Conservation (phyloP, 2,113 vertebrate genomes). For the Penelope pileata region DNA sequence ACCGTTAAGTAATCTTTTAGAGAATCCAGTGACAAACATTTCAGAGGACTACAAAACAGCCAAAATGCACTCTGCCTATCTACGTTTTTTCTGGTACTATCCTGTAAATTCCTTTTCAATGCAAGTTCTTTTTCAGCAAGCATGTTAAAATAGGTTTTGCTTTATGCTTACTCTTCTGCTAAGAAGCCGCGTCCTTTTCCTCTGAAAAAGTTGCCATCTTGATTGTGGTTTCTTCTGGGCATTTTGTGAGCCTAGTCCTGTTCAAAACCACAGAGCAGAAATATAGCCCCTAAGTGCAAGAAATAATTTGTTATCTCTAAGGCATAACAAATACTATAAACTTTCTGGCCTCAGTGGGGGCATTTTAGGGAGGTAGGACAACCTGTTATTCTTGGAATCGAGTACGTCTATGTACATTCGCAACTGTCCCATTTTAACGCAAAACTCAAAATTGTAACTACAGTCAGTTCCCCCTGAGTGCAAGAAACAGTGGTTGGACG, state of each 20-base stretch:
- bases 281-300: neutral
- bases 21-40: neutral
- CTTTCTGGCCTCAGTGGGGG: rapidly evolving
- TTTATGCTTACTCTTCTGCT: conserved; percentile 75
- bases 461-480: neutral
- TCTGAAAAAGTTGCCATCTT: conserved; percentile 26
- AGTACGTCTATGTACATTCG: neutral
- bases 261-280: conserved; percentile 45
- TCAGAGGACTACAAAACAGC: neutral
- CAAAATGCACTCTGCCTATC: neutral
- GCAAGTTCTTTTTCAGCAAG: neutral
- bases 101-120: neutral
- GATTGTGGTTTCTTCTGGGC: conserved; percentile 53
- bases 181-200: conserved; percentile 38
- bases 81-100: neutral
- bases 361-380: neutral
- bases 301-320: neutral
- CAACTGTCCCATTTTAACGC: neutral
- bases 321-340: neutral
- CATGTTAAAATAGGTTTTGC: neutral
- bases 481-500: neutral
- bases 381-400: neutral
- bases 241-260: conserved; percentile 50
- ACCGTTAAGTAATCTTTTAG: neutral
- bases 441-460: neutral